These are phyloP conservation scores for Sinella curviseta DNA, from an alignment of 1,140 invertebrate species.

Conservation along the genomic window DNA sequence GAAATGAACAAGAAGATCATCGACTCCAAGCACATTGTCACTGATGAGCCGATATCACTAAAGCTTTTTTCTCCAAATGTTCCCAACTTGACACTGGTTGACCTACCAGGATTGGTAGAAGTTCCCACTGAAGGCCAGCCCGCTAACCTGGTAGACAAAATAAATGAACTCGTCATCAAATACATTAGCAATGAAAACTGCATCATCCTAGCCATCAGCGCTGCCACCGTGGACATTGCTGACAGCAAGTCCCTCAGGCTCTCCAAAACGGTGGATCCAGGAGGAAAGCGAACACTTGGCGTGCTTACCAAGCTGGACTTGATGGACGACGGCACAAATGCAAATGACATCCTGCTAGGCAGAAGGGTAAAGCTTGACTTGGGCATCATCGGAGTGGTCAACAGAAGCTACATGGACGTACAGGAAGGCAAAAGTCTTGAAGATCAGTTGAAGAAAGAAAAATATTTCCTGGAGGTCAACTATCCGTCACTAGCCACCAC, in stretches of 20 bases:
- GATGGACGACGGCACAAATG: slow-evolving; percentile 97
- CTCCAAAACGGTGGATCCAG: slow-evolving; percentile 61
- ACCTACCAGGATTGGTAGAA: slow-evolving; percentile 30
- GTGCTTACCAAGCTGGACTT: slow-evolving; percentile 84
- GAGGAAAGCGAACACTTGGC: slow-evolving; percentile 64
- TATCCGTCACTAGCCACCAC: not conserved
- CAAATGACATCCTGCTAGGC: slow-evolving; percentile 95
- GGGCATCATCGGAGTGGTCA: slow-evolving; percentile 95
- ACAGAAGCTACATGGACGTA: not conserved
- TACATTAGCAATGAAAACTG: slow-evolving; percentile 55
- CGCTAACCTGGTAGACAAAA: slow-evolving; percentile 48
- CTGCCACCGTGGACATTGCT: slow-evolving; percentile 63
- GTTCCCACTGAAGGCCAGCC: slow-evolving; percentile 43
- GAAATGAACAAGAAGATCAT: not conserved
- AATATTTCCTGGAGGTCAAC: not conserved
- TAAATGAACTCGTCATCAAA: slow-evolving; percentile 52
- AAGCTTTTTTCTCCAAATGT: slow-evolving; percentile 18
- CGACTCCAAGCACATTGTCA: slow-evolving; percentile 13
- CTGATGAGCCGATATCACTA: slow-evolving; percentile 1
- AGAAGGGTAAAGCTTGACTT: slow-evolving; percentile 98
- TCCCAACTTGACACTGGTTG: slow-evolving; percentile 32
- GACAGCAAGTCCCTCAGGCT: slow-evolving; percentile 60
- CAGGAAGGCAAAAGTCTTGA: not conserved
- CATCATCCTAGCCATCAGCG: slow-evolving; percentile 58
- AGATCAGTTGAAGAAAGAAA: not conserved